phyloP scores from a whole-genome alignment of 2,888 invertebrate species.

The Diloba caeruleocephala region DNA sequence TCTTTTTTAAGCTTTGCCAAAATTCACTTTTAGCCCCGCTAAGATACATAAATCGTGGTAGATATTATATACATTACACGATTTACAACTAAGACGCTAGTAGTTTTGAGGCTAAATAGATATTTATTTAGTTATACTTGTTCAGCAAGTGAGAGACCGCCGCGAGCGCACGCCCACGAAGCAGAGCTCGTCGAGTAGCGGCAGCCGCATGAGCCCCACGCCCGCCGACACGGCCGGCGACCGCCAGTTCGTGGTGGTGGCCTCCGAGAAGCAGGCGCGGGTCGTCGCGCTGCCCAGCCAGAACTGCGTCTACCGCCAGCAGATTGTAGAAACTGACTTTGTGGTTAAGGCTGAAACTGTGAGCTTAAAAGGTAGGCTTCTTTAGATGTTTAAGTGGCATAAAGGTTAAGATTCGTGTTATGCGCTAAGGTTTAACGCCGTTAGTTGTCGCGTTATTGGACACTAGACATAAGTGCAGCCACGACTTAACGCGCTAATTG shows the following conservation, averaged over 20 bases:
- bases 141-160: conserved; percentile 72
- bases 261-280: conserved; percentile 98
- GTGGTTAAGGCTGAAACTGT: conserved; percentile 98
- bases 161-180: conserved; percentile 91
- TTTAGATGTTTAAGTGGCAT: too few species aligned
- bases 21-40: too few species aligned
- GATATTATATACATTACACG: too few species aligned
- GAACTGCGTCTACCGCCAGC: conserved; percentile 97
- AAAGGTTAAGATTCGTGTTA: too few species aligned
- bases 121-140: background rate
- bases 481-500: too few species aligned
- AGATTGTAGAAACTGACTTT: conserved; percentile 97
- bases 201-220: conserved; percentile 94
- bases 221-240: conserved; percentile 88
- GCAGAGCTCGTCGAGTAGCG: conserved; percentile 85
- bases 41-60: too few species aligned
- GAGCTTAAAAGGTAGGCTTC: conserved; percentile 93
- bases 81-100: too few species aligned
- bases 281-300: conserved; percentile 98
- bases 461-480: too few species aligned
- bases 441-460: too few species aligned
- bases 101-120: too few species aligned
- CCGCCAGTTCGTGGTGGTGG: conserved; percentile 97
- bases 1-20: too few species aligned
- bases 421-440: too few species aligned